phyloP scores from a whole-genome alignment of 92 coral and sea anemone species.

The Epizoanthus stellaris region DNA sequence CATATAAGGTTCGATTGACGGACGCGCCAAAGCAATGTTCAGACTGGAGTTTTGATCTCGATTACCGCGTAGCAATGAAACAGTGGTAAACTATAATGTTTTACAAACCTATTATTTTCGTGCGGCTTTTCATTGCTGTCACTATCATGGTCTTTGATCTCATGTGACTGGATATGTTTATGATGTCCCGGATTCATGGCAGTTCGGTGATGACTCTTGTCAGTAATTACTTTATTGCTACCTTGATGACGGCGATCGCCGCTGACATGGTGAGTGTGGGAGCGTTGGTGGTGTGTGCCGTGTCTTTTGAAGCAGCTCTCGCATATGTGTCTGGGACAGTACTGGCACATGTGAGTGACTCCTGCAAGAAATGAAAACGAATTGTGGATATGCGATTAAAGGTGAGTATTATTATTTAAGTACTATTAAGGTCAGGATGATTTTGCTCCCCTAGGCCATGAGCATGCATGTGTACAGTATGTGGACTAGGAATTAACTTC shows the following conservation, averaged over 20 bases:
- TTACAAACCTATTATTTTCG: neutral
- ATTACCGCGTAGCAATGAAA: no score
- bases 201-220: neutral
- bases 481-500: no score
- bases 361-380: neutral
- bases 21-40: no score
- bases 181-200: neutral
- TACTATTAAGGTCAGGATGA: neutral
- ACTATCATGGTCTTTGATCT: neutral
- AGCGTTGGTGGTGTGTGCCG: slow-evolving; percentile 11
- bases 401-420: neutral
- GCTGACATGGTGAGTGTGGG: slow-evolving; percentile 20
- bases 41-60: no score
- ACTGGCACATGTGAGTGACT: slow-evolving; percentile 34
- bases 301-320: slow-evolving; percentile 29
- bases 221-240: neutral
- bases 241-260: slow-evolving; percentile 49
- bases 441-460: no score
- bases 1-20: no score
- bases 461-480: no score
- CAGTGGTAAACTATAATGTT: neutral
- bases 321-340: slow-evolving; percentile 35
- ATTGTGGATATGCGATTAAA: no score
- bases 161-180: neutral
- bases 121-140: neutral